Base-by-base conservation (phyloP, 2,113 vertebrate species). In the Chloropsis hardwickii region DNA sequence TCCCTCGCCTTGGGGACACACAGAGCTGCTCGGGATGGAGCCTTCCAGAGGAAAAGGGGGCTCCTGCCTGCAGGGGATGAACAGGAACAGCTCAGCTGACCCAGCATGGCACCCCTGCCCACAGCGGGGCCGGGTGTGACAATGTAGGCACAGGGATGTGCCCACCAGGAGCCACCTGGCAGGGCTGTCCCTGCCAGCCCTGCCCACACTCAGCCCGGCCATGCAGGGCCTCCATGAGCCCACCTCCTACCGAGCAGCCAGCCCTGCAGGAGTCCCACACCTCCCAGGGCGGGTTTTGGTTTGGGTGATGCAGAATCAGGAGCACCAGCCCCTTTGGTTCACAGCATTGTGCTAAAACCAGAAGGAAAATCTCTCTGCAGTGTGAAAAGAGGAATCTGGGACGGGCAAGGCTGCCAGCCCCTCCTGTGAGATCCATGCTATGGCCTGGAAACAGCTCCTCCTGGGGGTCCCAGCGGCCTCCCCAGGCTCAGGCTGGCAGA, bases 91-190 rank as follows among this genome's bases (percentile, higher is more conserved):
- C 12, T 69, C 58, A 77, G 37, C 47, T 12, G 22, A 4, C 2
- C 48, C 20, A 0, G 3, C 0, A 1, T 12, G 66, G 60, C 22
- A 81, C 39, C 42, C 47, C 33, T 0, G 12, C 54, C 50, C 0
- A 0, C 8, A 16, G 70, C 0, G 0, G 62, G 58, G 37, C 22
- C 0, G n/a, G 47, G 14, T 8, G 29, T 1, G 18, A 25, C 0
- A 47, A 0, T 5, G 33, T 61, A 86, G 65, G 33, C 71, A 8
- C 33, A 5, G 81, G 27, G 24, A 42, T 22, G 77, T 9, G 17
- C 50, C 80, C 88, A 65, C 4, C 77, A 9, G 9, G 6, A 5
- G 54, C 28, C 47, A 18, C 45, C 31, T 5, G 10, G 23, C 4
- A 1, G 1, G 31, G 71, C 37, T 35, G 25, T 20, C 57, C 53